These are phyloP conservation scores for Strigamia maritima DNA, from an alignment of 2,888 invertebrate species.

Conservation along the genomic window DNA sequence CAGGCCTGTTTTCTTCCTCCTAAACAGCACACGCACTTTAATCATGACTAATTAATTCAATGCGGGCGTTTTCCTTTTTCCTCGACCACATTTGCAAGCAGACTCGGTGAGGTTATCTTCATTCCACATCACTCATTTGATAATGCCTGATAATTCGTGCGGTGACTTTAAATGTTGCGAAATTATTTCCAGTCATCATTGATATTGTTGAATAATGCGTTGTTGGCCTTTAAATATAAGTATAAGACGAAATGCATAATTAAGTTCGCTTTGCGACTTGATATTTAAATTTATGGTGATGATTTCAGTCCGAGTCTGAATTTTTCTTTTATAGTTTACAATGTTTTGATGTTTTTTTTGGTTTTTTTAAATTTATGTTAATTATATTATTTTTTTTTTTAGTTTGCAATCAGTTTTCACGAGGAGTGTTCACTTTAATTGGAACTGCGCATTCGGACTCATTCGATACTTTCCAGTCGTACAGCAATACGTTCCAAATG, in stretches of 20 bases:
- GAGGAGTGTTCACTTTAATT: conserved; percentile 84
- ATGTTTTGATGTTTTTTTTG: no score
- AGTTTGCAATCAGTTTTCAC: conserved; percentile 87
- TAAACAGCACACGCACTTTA: conserved; percentile 15
- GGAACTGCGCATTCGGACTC: conserved; percentile 89
- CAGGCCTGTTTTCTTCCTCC: conserved; percentile 41
- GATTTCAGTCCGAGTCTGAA: not conserved
- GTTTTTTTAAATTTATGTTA: not conserved
- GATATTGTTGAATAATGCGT: not conserved
- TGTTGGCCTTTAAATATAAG: not conserved
- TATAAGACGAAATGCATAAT: not conserved
- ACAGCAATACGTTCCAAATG: conserved; percentile 92
- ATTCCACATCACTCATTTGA: not conserved
- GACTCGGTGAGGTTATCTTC: conserved; percentile 6
- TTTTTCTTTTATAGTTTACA: no score
- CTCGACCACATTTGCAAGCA: conserved; percentile 5
- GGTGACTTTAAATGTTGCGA: not conserved
- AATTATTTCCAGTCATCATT: not conserved
- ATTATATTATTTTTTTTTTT: conserved; percentile 47
- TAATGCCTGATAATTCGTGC: conserved; percentile 1
- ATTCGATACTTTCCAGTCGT: conserved; percentile 90
- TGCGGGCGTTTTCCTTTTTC: not conserved
- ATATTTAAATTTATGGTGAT: not conserved
- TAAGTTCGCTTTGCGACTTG: not conserved
- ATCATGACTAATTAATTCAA: conserved; percentile 23